These are phyloP conservation scores for Baryphthengus martii DNA, from an alignment of 2,113 vertebrate genomes.

Conservation along the genomic window DNA sequence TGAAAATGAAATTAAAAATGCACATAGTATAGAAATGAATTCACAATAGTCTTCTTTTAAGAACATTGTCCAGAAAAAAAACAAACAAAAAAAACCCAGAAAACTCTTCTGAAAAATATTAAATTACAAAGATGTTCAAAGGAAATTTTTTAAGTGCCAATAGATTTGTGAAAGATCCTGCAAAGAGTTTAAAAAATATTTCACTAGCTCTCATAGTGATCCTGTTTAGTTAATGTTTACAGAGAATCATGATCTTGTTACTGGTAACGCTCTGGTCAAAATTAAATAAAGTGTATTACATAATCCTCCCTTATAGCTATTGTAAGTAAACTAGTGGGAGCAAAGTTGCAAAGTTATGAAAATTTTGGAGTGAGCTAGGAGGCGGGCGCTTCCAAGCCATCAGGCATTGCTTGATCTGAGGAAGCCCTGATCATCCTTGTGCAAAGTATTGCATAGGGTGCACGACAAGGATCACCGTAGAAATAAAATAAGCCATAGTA, in stretches of 20 bases:
- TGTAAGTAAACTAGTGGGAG: neutral
- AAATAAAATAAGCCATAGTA: neutral
- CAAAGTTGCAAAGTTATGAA: neutral
- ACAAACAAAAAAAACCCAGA: no score
- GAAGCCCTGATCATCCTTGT: neutral
- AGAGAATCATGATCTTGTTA: neutral
- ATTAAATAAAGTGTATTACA: neutral
- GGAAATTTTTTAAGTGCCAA: neutral
- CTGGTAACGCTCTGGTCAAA: neutral
- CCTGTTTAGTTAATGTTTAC: neutral
- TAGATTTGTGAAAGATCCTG: neutral
- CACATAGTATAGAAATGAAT: neutral
- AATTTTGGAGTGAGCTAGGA: neutral
- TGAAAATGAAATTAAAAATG: neutral
- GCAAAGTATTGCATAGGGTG: neutral
- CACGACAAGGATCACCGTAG: neutral
- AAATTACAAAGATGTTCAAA: neutral
- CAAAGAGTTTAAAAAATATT: neutral
- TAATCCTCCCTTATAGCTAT: neutral
- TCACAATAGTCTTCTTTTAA: neutral
- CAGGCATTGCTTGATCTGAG: neutral
- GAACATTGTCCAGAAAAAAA: neutral
- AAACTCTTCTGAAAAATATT: neutral
- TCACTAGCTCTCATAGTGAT: neutral
- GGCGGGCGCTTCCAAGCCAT: accelerated